These are phyloP conservation scores for Epizoanthus rinbou DNA, from an alignment of 92 coral and sea anemone species.

Conservation along the genomic window DNA sequence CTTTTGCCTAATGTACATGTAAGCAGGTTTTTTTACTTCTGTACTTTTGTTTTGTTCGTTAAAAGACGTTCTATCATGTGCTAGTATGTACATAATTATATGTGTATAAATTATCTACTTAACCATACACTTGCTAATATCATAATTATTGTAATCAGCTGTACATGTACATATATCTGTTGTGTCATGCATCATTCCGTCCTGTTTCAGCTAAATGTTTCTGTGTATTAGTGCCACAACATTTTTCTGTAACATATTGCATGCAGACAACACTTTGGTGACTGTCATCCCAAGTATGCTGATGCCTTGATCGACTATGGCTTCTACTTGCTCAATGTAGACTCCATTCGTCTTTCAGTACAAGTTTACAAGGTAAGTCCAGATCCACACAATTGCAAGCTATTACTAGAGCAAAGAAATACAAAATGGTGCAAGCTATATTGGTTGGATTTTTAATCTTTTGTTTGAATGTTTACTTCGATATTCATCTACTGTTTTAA, in stretches of 20 bases:
- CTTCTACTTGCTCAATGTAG: constrained; percentile 91
- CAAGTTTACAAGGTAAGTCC: constrained; percentile 83
- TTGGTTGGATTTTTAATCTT: background rate
- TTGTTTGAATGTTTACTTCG: background rate
- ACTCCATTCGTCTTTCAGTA: constrained; percentile 89
- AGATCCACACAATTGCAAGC: too few relatives aligned
- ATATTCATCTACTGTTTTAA: background rate
- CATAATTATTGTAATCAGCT: too few relatives aligned
- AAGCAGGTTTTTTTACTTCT: too few relatives aligned
- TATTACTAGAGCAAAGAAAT: background rate
- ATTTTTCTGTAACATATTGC: background rate
- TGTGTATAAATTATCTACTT: too few relatives aligned
- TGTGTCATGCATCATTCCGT: background rate
- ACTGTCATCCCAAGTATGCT: constrained; percentile 91
- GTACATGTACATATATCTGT: too few relatives aligned
- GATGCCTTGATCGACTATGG: constrained; percentile 93
- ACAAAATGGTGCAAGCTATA: background rate
- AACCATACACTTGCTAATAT: too few relatives aligned
- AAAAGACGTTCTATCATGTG: too few relatives aligned
- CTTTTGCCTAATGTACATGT: too few relatives aligned
- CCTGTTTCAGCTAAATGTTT: background rate
- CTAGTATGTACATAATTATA: too few relatives aligned
- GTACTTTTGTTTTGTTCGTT: too few relatives aligned
- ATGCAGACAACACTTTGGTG: constrained; percentile 88
- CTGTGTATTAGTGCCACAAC: background rate